phyloP scores from a whole-genome alignment of 2,888 invertebrate species.

The Cyrtodaria siliqua region DNA sequence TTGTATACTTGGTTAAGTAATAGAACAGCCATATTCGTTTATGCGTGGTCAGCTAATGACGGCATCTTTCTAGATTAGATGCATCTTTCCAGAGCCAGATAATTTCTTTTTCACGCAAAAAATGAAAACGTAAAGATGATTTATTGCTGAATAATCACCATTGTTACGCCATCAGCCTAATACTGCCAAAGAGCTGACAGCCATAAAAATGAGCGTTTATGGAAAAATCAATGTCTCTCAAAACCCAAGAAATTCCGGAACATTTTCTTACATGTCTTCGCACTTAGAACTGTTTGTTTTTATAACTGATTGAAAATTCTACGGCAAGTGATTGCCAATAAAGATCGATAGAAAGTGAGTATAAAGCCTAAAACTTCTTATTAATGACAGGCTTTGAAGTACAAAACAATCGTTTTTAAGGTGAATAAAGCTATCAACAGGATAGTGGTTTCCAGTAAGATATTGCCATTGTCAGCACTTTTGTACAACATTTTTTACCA shows the following conservation, averaged over 20 bases:
- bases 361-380: background rate
- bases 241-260: slow-evolving; percentile 12
- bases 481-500: too few relatives aligned
- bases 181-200: background rate
- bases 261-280: slow-evolving; percentile 8
- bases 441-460: background rate
- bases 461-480: background rate
- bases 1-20: too few relatives aligned
- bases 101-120: too few relatives aligned
- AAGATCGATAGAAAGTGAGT: slow-evolving; percentile 5
- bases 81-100: too few relatives aligned
- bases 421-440: too few relatives aligned
- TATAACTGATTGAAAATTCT: slow-evolving; percentile 1
- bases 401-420: too few relatives aligned
- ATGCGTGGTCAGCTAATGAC: too few relatives aligned
- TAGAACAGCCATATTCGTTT: too few relatives aligned
- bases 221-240: slow-evolving; percentile 15
- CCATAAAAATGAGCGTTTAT: too few relatives aligned
- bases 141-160: slow-evolving; percentile 3
- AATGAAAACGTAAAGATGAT: background rate
- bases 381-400: too few relatives aligned
- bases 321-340: slow-evolving; percentile 4
- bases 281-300: slow-evolving; percentile 12
- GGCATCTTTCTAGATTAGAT: too few relatives aligned
- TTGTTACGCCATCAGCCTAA: background rate